Percentiles rank a stretch among this genome's conserved stretches.
Evolutionary conservation across 1,140 invertebrate species (phyloP).

Genomic region (Cotesia typhae): DNA sequence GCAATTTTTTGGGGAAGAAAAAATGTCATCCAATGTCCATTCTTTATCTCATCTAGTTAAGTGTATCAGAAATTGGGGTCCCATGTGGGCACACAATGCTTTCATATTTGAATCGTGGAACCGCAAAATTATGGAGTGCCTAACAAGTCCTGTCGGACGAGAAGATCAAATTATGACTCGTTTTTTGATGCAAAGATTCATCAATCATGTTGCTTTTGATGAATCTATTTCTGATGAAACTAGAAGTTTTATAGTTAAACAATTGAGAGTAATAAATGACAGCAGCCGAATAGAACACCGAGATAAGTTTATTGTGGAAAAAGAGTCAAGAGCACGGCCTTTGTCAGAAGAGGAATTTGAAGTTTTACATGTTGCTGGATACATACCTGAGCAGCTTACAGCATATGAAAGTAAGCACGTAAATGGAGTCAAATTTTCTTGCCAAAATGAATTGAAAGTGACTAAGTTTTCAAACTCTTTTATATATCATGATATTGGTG

Average conservation of each 20-base stretch:
- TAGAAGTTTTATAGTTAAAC: background rate
- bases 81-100: background rate
- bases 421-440: conserved; percentile 1
- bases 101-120: conserved; percentile 2
- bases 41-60: background rate
- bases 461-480: too few relatives aligned
- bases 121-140: background rate
- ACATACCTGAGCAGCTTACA: background rate
- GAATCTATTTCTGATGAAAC: too few relatives aligned
- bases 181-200: background rate
- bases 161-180: background rate
- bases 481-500: too few relatives aligned
- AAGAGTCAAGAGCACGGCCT: background rate
- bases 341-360: background rate
- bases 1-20: background rate
- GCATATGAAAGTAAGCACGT: background rate
- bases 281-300: background rate
- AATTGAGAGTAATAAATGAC: background rate
- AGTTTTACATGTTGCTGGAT: background rate
- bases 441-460: too few relatives aligned
- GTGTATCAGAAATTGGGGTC: background rate
- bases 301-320: background rate
- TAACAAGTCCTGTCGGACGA: background rate
- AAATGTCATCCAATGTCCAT: background rate
- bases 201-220: too few relatives aligned